Base-by-base conservation (phyloP, 1,140 invertebrate species). In the Euwallacea fornicatus region DNA sequence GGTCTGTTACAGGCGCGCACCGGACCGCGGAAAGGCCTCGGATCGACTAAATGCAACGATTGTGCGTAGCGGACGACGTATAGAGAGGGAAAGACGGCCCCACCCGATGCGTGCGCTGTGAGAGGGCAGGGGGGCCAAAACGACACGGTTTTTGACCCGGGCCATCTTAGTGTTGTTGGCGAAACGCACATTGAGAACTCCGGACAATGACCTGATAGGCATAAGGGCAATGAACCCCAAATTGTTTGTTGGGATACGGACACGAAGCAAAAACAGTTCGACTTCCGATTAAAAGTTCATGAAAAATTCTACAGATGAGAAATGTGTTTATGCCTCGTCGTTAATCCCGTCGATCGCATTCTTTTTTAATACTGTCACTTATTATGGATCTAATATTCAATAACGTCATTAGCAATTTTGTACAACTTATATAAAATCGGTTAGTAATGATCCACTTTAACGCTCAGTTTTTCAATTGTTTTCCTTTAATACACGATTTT, bases 91-190 rank as follows among this genome's bases (percentile, higher is more conserved):
- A 65, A 60, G 42, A 53, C 6, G 66, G 74, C 78, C 73, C 76
- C 79, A 76, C 79, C 79, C 77, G 66, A 67, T 79, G 78, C 79
- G 79, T 79, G 76, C 77, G 76, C 75, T 72, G 72, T 68, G 73
- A 72, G 76, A 66, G 64, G 47, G 60, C 58, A 56, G 58, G 72
- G 70, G 69, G 71, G 67, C 42, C 68, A 71, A 58, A 8, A 42
- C n/a, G 53, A 75, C 74, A 75, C 74, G 79, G 79, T 78, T 79
- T 78, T 80, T 79, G 80, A 81, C 79, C 80, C 76, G 58, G 58
- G 65, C 65, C 71, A 68, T 42, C 46, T 55, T 60, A 61, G 44
- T 60, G 69, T 65, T 71, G 69, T 65, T 65, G 46, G 55, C 69
- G 21, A 71, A 71, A 71, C 47, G 68, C 43, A 13, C 44, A 6